Evolutionary conservation across 2,797 vertebrate genomes (phyloP), one percentile per base, ranked within the genome.

Genomic region (Sylvilagus floridanus): DNA sequence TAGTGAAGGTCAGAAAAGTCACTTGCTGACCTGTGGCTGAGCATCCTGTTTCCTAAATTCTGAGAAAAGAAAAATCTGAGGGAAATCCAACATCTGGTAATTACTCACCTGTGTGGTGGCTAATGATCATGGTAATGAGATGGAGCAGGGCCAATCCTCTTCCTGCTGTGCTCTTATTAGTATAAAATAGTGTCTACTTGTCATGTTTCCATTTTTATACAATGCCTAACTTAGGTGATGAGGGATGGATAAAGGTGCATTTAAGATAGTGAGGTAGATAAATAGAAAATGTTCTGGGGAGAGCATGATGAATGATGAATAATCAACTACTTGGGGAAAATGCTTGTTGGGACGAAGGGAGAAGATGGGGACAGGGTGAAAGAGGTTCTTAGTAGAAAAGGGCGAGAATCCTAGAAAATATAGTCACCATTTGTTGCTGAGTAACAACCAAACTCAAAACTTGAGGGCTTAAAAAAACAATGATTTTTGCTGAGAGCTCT

Each of bases 91-190:
- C 85, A 95, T 92, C 93, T 96, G 82, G 85, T 69, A 94, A 93
- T 96, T 96, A 94, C 73, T 96, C 73, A 96, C 95, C 88, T 96
- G 90, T 93, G 94, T 86, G 69, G 85, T 94, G 47, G 92, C 84
- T 97, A 97, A 90, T 96, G 90, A 92, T 75, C 75, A 66, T 84
- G 22, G 42, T 95, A 96, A 97, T 96, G 78, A 96, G 89, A 93
- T 95, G 85, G 75, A 95, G 71, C 90, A 96, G 75, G 47, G 93
- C 84, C 95, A 97, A 37, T 90, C 47, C 85, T 95, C 88, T 90
- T 90, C 90, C 71, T 95, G 81, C 84, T 96, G 88, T 91, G 92
- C 50, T 90, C 83, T 97, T 94, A 96, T 93, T 94, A 94, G 92
- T 94, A 81, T 93, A 52, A 96, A 90, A 95, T 82, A 90, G 69